Base-by-base conservation (phyloP, 2,888 invertebrate species). In the Harpalus rubripes region DNA sequence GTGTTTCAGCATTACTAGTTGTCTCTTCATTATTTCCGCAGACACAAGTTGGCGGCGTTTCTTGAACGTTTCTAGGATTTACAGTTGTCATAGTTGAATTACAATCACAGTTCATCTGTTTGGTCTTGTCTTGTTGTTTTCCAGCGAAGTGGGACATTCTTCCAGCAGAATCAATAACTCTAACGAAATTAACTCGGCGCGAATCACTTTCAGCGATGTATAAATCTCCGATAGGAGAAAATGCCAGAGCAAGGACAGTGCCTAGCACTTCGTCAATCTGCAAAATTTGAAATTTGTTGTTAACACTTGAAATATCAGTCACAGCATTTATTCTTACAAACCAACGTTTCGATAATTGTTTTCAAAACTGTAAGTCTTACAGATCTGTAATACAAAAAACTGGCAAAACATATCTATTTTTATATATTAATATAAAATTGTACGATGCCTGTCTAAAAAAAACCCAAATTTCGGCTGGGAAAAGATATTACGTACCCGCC, bases 151-250 rank as follows among this genome's bases (percentile, higher is more conserved):
- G 96, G 86, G 96, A 95, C 91, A 98, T 96, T 90, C 96, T 96
- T 10, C 98, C 98, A 39, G 98, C 95, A 0, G 98, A 96, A 90
- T 97, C 97, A 26, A 98, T 96, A 39, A 97, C 94, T 87, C 96
- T 94, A 72, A 96, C 97, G 86, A 94, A 96, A 92, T 97, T 97
- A 0, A 96, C 94, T 88, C 96, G 95, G 87, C 96, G 94, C 0
- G 97, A 96, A 91, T 99, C 98, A 85, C 97, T 96, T 91, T 99
- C 98, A 0, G 98, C 97, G 26, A 99, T 96, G 90, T 97, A 98
- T 1, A 99, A 92, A 88, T 98, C 96, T 10, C 98, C 98, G 87
- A 96, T 96, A 0, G 98, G 97, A 63, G 97, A 96, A 90, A 98
- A 98, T 0, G 98, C 95, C 88, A 99, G 94, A 0, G 98, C 96